Evolutionary conservation across 1,140 invertebrate species (phyloP).

Genomic region (Lepidurus couesii): DNA sequence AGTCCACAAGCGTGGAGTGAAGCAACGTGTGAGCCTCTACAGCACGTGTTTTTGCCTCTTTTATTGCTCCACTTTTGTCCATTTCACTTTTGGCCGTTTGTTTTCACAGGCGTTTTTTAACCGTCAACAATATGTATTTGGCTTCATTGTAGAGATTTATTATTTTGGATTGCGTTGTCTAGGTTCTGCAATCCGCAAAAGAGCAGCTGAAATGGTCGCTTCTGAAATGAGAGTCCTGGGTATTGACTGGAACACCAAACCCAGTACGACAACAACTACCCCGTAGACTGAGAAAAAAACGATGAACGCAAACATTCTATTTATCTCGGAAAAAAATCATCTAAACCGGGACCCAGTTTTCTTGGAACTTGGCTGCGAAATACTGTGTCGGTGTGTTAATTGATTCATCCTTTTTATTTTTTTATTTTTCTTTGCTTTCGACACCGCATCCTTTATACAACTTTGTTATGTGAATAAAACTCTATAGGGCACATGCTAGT

Average conservation of each 20-base stretch:
- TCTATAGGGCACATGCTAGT: background rate
- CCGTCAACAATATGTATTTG: background rate
- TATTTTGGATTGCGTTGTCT: slow-evolving; percentile 39
- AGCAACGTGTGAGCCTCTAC: background rate
- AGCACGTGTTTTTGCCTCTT: background rate
- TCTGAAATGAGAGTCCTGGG: slow-evolving; percentile 49
- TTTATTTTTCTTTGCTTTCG: background rate
- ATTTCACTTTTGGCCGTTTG: background rate
- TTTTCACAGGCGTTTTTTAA: background rate
- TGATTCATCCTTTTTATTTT: background rate
- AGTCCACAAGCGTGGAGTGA: background rate
- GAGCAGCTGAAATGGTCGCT: slow-evolving; percentile 93
- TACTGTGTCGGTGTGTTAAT: background rate
- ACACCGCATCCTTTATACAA: slow-evolving; percentile 6
- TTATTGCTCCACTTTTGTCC: background rate
- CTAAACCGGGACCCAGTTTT: background rate
- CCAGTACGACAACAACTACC: background rate
- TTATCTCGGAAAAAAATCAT: background rate
- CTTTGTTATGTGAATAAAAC: slow-evolving; percentile 8
- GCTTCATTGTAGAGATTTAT: slow-evolving; percentile 33
- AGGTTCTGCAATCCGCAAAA: slow-evolving; percentile 93
- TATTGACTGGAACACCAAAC: background rate
- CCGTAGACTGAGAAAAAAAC: background rate
- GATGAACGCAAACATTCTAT: background rate
- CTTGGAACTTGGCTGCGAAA: background rate